Evolutionary conservation across 2,113 vertebrate species (phyloP).

Genomic region (Coreoperca whiteheadi): DNA sequence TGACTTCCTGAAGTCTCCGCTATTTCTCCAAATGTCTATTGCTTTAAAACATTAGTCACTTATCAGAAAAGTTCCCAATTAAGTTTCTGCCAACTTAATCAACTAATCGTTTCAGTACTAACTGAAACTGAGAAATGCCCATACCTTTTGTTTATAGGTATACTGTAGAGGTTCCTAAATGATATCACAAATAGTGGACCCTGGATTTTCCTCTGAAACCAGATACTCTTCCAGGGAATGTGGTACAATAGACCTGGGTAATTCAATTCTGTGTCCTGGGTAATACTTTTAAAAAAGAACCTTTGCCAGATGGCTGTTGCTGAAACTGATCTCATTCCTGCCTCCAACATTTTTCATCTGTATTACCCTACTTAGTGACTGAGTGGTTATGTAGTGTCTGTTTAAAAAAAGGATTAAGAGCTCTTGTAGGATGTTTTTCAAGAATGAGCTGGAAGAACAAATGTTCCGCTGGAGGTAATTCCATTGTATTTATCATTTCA

Average conservation of each 20-base stretch:
- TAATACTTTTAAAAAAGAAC: conserved; percentile 46
- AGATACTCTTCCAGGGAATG: conserved; percentile 6
- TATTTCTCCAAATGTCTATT: background rate
- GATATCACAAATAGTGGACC: background rate
- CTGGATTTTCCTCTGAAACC: conserved; percentile 3
- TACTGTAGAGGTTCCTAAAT: background rate
- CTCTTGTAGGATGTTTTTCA: conserved; percentile 63
- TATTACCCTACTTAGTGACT: conserved; percentile 58
- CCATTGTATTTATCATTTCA: conserved; percentile 61
- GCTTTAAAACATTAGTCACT: background rate
- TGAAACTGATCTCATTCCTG: conserved; percentile 51
- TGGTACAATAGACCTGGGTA: conserved; percentile 35
- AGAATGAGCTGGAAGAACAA: conserved; percentile 57
- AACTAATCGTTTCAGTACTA: background rate
- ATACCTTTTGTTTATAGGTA: background rate
- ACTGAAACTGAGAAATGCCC: conserved; percentile 6
- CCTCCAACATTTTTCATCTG: conserved; percentile 62
- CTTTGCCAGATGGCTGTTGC: conserved; percentile 53
- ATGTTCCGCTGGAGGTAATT: conserved; percentile 52
- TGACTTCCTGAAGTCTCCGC: background rate
- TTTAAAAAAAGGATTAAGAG: conserved; percentile 64
- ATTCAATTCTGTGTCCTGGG: conserved; percentile 46
- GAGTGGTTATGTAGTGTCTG: conserved; percentile 59
- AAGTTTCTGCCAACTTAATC: background rate
- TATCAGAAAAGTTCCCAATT: background rate